Evolutionary conservation across 2,113 vertebrate species (phyloP), one percentile per base, ranked within the genome.

Genomic region (Salvelinus fontinalis): DNA sequence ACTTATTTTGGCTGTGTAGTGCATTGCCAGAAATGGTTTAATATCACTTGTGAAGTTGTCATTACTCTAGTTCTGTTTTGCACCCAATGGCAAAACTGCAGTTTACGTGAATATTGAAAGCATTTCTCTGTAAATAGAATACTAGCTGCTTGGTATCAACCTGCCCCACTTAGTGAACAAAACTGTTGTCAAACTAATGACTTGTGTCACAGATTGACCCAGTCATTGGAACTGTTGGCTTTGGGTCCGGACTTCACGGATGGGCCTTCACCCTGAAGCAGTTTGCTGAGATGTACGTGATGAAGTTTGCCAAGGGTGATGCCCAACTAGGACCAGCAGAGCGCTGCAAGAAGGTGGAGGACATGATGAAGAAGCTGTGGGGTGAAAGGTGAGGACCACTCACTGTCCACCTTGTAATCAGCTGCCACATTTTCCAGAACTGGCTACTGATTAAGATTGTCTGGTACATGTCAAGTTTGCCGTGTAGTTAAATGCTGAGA

Each of bases 311-410:
- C 71, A 99, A 99, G 84, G 96, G 97, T 0, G 96, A 97, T 16
- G 88, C 93, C 22, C 92, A 95, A 75, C 77, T 97, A 82, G 83
- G 89, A 2, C 16, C 95, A 0, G 81, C 74, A 0, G 98, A 98
- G 77, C 93, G 93, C 57, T 95, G 94, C 90, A 99, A 96, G 95
- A 99, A 99, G 76, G 98, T 99, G 2, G 97, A 98, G 62, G 97
- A 98, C 77, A 97, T 99, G 96, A 99, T 99, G 97, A 99, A 97
- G 92, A 99, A 98, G 82, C 92, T 99, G 74, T 99, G 97, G 98
- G 98, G 98, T 71, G 95, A 98, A 71, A 92, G 94, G 98, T 99
- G 72, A 86, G 94, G 77, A 12, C 29, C 1, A 2, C 12, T 54
- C 1, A 54, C 51, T 54, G 51, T 54, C 13, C 3, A 18, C 51